Evolutionary conservation across 1,140 invertebrate species (phyloP), one percentile per base, ranked within the genome.

Genomic region (Brachionus asplanchnoidis): DNA sequence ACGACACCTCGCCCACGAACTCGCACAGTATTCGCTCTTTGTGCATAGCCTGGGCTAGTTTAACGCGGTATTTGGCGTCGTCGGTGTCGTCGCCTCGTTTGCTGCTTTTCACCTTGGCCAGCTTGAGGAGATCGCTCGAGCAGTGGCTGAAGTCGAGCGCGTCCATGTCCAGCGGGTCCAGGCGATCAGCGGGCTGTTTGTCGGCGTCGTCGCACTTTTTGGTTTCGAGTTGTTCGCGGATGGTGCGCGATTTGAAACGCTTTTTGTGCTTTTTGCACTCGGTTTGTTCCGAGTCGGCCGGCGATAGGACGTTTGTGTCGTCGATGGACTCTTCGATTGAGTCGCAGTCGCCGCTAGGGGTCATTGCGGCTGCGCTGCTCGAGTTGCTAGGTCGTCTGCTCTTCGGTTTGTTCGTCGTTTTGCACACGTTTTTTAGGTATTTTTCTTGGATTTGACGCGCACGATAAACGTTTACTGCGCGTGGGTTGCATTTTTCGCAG

Each of bases 361-460:
- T 50, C 46, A 26, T 17, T 14, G 70, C 32, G 5, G 32, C 32
- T 26, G 8, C 73, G 7, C 46, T 77, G n/a, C 40, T 77, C 26
- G 73, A 77, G 26, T 46, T 77, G 46, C 73, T 77, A 9, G 26
- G 23, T 12, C 73, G 40, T 28, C 73, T 26, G 23, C 28, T 77
- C 26, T 77, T 77, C 11, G 42, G 23, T 32, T 77, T 77, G 20
- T 77, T 28, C 4, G 28, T 26, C 26, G 26, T 77, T 77, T 77
- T 77, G 2, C 11, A 3, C 26, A 53, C 46, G n/a, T 46, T 77
- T 77, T 77, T 77, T 2, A 77, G 32, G 26, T 50, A 77, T 17
- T 77, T 77, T 50, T 77, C 73, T 32, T 77, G 73, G 42, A 77
- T 77, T 77, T 77, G 73, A 50, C 73, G 40, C 6, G 73, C 73